Evolutionary conservation across 2,113 vertebrate genomes (phyloP).

Genomic region (Indicator maculatus): DNA sequence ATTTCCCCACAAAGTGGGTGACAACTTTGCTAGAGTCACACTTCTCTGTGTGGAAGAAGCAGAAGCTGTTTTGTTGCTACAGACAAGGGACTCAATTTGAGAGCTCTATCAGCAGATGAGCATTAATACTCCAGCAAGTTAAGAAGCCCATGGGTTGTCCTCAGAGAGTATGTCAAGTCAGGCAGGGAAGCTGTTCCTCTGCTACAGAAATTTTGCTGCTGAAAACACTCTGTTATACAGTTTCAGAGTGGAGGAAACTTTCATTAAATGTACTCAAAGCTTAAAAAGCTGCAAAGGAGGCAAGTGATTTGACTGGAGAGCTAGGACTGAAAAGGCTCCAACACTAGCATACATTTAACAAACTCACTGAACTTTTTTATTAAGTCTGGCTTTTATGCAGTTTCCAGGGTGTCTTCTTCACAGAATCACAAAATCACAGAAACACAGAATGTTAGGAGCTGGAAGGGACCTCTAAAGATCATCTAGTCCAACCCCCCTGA

Average conservation of each 20-base stretch:
- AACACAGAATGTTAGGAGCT: too few species aligned
- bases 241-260: not conserved
- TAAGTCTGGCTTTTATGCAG: not conserved
- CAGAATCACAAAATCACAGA: too few species aligned
- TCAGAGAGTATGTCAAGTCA: not conserved
- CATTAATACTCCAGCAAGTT: not conserved
- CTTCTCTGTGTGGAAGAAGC: not conserved
- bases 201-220: not conserved
- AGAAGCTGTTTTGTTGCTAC: not conserved
- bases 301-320: not conserved
- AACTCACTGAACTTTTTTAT: not conserved
- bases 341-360: not conserved
- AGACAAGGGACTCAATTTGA: not conserved
- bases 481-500: too few species aligned
- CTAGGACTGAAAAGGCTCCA: not conserved
- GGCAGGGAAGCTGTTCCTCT: not conserved
- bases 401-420: not conserved
- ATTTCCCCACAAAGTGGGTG: not conserved
- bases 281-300: constrained; percentile 19
- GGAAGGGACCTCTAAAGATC: too few species aligned
- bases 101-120: not conserved
- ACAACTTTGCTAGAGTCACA: constrained; percentile 9
- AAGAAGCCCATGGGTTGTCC: not conserved
- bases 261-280: not conserved
- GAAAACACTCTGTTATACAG: not conserved